Percentiles rank a stretch among this genome's conserved stretches.
Evolutionary conservation across 53 echinoderm and acorn worm species (phyloP).

Genomic region (Apostichopus leukothele): DNA sequence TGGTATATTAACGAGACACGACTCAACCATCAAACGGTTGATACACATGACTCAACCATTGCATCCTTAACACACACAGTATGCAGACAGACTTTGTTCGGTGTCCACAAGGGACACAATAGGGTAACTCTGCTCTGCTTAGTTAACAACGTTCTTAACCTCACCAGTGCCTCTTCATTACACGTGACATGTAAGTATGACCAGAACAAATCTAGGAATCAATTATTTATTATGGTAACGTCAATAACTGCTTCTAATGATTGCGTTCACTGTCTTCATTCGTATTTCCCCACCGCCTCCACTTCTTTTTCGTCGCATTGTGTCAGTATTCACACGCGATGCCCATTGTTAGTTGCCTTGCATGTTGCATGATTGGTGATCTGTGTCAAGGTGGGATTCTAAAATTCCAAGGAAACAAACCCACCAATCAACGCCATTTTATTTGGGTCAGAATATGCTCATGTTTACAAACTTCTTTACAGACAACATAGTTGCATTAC

Average conservation of each 20-base stretch:
- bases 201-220: slow-evolving; percentile 11
- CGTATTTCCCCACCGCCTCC: too few relatives aligned
- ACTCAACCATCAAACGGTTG: background rate
- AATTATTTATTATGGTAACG: background rate
- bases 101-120: slow-evolving; percentile 7
- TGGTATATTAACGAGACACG: background rate
- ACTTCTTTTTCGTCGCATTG: too few relatives aligned
- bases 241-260: background rate
- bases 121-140: background rate
- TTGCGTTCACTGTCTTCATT: too few relatives aligned
- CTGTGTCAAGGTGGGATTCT: too few relatives aligned
- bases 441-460: too few relatives aligned
- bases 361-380: too few relatives aligned
- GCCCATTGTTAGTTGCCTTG: too few relatives aligned
- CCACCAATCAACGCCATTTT: too few relatives aligned
- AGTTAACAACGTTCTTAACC: slow-evolving; percentile 13
- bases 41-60: background rate
- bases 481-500: too few relatives aligned
- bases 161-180: background rate
- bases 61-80: background rate
- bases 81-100: background rate
- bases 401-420: too few relatives aligned
- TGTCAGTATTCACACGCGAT: too few relatives aligned
- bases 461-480: too few relatives aligned
- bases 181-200: slow-evolving; percentile 16